These are phyloP conservation scores for Argentina silus DNA, from an alignment of 2,797 vertebrate species.

Conservation along the genomic window DNA sequence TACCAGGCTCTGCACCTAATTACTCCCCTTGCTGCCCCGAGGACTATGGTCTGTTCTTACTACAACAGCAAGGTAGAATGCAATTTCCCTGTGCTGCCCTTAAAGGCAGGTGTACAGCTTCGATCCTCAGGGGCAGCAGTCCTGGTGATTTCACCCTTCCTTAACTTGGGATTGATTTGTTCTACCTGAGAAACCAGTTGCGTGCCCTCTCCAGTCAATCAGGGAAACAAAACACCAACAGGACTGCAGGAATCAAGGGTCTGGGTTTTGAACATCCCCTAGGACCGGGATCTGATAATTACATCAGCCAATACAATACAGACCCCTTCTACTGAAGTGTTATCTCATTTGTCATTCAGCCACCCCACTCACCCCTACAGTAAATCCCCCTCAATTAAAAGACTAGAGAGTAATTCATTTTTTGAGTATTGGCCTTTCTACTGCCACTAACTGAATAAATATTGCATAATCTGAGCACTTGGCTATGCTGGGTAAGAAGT, in stretches of 20 bases:
- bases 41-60: neutral
- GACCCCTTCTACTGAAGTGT: too few relatives aligned
- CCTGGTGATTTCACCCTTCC: too few relatives aligned
- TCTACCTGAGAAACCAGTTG: too few relatives aligned
- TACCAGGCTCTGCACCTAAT: conserved; percentile 35
- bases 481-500: neutral
- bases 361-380: neutral
- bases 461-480: neutral
- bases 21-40: neutral
- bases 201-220: too few relatives aligned
- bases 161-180: too few relatives aligned
- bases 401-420: neutral
- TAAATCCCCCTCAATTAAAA: neutral
- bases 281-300: neutral
- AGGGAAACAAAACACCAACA: too few relatives aligned
- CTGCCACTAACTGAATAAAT: neutral
- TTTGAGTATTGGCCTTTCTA: neutral
- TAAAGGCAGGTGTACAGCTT: too few relatives aligned
- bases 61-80: neutral
- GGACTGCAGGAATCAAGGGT: too few relatives aligned
- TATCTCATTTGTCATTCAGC: neutral
- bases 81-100: too few relatives aligned
- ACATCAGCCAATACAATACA: neutral
- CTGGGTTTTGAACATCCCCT: too few relatives aligned
- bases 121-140: too few relatives aligned